Conservation (phyloP, 2,888 invertebrate genomes). For the Cyaniris semiargus region DNA sequence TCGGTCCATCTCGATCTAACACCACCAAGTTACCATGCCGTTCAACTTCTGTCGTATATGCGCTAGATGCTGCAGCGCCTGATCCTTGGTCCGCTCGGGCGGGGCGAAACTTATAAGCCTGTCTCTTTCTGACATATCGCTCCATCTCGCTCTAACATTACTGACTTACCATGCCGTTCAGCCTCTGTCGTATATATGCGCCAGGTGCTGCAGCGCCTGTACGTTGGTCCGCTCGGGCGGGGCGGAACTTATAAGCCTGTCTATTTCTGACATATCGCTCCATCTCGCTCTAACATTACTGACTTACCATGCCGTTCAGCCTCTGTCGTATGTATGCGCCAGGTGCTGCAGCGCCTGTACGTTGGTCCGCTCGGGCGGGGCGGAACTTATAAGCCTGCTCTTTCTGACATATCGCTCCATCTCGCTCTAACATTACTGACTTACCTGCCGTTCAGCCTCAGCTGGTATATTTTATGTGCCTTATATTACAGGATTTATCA, state of each 20-base stretch:
- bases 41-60: conserved; percentile 91
- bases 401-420: background rate
- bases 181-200: too few relatives aligned
- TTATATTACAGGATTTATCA: too few relatives aligned
- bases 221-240: conserved; percentile 31
- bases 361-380: conserved; percentile 52
- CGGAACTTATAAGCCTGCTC: conserved; percentile 44
- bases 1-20: background rate
- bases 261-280: too few relatives aligned
- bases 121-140: conserved; percentile 68
- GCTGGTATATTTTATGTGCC: too few relatives aligned
- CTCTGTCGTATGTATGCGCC: conserved; percentile 78
- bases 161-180: too few relatives aligned
- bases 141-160: conserved; percentile 62
- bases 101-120: conserved; percentile 82
- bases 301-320: too few relatives aligned
- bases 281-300: too few relatives aligned
- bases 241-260: conserved; percentile 48
- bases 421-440: conserved; percentile 46
- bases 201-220: too few relatives aligned
- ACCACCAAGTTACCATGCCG: conserved; percentile 81
- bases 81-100: too few relatives aligned
- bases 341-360: conserved; percentile 80
- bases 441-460: conserved; percentile 88
- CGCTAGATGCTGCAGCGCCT: conserved; percentile 82